Base-by-base conservation (phyloP, 2,113 vertebrate species). In the Cavia porcellus region DNA sequence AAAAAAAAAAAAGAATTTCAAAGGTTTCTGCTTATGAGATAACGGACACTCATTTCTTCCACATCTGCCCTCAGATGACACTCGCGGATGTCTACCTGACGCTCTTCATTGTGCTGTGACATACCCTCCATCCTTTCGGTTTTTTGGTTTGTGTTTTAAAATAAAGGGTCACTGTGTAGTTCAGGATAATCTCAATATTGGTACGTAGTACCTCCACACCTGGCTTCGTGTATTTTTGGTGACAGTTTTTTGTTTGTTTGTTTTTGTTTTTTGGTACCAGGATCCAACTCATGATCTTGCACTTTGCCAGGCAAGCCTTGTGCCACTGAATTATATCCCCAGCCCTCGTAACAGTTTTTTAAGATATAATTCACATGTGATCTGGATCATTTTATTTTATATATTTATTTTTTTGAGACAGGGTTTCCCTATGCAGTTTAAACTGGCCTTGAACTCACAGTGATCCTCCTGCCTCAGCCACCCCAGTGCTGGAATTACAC, bases 11-110 rank as follows among this genome's bases (percentile, higher is more conserved):
- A 50, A 52, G 50, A 52, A 52, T 52, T 52, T 52, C 50, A 92
- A 90, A 87, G 57, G 14, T 55, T 92, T 94, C 75, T n/a, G 14
- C 57, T 57, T 74, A 32, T 32, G 77, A 47, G n/a, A 22, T 17
- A 38, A 10, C 74, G 3, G 28, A 59, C n/a, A 45, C 47, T 83
- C 20, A 7, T 45, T 83, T 47, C 24, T 11, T 66, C n/a, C 91
- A 79, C 50, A 68, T 92, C 66, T 91, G 55, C 88, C 84, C 57
- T 86, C 38, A 86, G 87, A 62, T 22, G 66, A 86, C 61, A 85
- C 50, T 90, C 89, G 57, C 5, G 28, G 68, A 83, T 22, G 70
- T 4, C 52, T 74, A 47, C 72, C 32, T 10, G 8, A 35, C 10
- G 7, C 32, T 38, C 9, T 45, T 35, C 3, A 50, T 10, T 50